Conservation (phyloP, 1,140 invertebrate species). For the Cyphomyrmex costatus region DNA sequence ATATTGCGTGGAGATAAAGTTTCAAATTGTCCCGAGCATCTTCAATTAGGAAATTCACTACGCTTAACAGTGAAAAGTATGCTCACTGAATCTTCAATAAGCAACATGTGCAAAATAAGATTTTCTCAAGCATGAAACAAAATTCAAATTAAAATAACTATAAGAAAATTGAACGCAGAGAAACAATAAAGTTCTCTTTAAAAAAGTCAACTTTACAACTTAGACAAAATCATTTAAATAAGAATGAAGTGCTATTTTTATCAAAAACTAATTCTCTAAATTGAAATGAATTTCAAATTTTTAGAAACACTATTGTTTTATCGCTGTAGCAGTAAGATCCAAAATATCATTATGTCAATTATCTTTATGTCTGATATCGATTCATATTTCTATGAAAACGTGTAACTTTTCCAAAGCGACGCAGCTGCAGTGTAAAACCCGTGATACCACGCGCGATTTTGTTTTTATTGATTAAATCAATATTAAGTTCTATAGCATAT, state of each 20-base stretch:
- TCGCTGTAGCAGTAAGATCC: background rate
- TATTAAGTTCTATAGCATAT: background rate
- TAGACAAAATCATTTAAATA: background rate
- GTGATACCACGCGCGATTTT: background rate
- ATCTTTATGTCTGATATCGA: slow-evolving; percentile 47
- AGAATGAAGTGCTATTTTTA: background rate
- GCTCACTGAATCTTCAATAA: background rate
- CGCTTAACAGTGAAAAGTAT: slow-evolving; percentile 22
- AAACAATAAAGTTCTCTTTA: background rate
- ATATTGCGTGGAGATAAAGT: slow-evolving; percentile 21
- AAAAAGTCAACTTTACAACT: background rate
- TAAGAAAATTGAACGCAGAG: background rate
- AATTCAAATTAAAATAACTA: background rate
- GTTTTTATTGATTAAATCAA: slow-evolving; percentile 20
- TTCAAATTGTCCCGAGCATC: slow-evolving; percentile 30
- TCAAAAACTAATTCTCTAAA: background rate
- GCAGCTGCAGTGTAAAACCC: background rate
- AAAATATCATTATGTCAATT: slow-evolving; percentile 21
- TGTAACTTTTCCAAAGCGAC: background rate
- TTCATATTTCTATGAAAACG: slow-evolving; percentile 29
- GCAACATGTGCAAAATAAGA: background rate
- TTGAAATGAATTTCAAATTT: background rate
- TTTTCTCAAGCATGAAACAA: background rate
- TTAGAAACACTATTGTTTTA: background rate
- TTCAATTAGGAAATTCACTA: slow-evolving; percentile 12